Percentiles rank a stretch among this genome's conserved stretches.
Conservation (phyloP, 2,797 vertebrate species). For the Octomys mimax region DNA sequence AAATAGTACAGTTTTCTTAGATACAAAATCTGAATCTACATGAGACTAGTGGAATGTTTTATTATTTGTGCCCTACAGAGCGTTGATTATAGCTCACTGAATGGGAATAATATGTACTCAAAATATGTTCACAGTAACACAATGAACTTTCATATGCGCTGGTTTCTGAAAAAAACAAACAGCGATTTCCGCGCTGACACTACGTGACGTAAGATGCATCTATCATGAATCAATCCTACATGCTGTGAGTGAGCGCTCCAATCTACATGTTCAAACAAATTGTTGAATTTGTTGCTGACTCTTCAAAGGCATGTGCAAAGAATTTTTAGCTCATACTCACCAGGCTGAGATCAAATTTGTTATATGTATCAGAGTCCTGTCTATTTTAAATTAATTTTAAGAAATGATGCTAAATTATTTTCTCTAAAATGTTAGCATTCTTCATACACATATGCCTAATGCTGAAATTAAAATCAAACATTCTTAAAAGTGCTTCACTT, state of each 20-base stretch:
- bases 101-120: background rate
- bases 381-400: slow-evolving; percentile 49
- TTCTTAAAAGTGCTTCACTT: background rate
- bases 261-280: slow-evolving; percentile 79
- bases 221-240: slow-evolving; percentile 78
- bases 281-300: slow-evolving; percentile 54
- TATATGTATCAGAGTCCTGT: background rate
- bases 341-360: slow-evolving; percentile 51
- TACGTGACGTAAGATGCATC: slow-evolving; percentile 79
- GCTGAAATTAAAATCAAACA: slow-evolving; percentile 31
- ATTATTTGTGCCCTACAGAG: slow-evolving; percentile 39
- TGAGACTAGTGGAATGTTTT: slow-evolving; percentile 56
- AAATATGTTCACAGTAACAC: slow-evolving; percentile 34
- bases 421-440: background rate
- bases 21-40: slow-evolving; percentile 26
- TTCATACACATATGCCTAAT: background rate
- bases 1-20: slow-evolving; percentile 7
- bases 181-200: slow-evolving; percentile 76
- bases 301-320: slow-evolving; percentile 66
- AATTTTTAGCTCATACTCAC: slow-evolving; percentile 70
- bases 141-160: slow-evolving; percentile 72
- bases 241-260: slow-evolving; percentile 80
- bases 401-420: background rate
- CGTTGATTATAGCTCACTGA: slow-evolving; percentile 8
- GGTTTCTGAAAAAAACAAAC: slow-evolving; percentile 72